These are phyloP conservation scores for Calliopsis andreniformis DNA, from an alignment of 1,140 invertebrate species.

Conservation along the genomic window DNA sequence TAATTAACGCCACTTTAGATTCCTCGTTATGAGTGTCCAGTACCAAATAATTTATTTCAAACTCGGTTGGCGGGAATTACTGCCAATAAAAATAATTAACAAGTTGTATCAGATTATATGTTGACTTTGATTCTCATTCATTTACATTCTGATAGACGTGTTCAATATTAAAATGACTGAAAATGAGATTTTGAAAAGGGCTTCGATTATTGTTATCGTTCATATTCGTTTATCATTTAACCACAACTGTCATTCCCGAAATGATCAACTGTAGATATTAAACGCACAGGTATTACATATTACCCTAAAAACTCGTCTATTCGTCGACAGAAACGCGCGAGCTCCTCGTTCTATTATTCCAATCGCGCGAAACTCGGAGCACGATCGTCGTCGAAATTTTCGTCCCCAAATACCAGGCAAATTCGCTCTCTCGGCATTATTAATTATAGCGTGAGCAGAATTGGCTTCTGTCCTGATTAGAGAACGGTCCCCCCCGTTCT, in stretches of 20 bases:
- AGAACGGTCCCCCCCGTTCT: neutral
- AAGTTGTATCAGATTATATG: no score
- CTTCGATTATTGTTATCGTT: conserved; percentile 19
- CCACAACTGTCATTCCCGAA: no score
- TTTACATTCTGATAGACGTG: no score
- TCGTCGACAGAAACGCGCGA: neutral
- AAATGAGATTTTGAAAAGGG: no score
- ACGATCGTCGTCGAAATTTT: neutral
- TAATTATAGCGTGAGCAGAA: conserved; percentile 2
- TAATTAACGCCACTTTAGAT: conserved; percentile 10
- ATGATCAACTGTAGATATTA: no score
- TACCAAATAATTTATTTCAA: neutral
- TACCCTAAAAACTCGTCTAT: neutral
- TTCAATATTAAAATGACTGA: no score
- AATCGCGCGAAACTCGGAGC: neutral
- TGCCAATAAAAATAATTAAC: conserved; percentile 4
- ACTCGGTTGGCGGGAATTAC: neutral
- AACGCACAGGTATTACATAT: no score
- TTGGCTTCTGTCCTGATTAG: conserved; percentile 4
- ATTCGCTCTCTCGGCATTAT: neutral
- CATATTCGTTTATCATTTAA: neutral
- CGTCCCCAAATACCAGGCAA: neutral
- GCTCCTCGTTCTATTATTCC: no score
- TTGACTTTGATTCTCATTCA: conserved; percentile 21
- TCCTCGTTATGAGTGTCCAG: neutral